Conservation (phyloP, 2,888 invertebrate species). For the Gortyna flavago region DNA sequence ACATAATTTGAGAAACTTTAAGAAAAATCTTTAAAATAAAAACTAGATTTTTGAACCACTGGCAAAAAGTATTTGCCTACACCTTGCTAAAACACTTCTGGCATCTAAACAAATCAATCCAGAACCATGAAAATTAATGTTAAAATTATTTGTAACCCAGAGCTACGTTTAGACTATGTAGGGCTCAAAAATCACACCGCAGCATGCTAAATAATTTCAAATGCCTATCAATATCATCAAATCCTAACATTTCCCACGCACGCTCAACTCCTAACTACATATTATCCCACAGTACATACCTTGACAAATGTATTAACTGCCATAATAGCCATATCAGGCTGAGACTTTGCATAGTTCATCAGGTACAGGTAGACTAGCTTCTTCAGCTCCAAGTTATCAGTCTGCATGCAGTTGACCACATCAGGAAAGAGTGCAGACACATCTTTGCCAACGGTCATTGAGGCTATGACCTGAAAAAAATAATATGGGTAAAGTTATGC, state of each 20-base stretch:
- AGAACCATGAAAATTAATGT: neutral
- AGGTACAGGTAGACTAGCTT: slow-evolving; percentile 99
- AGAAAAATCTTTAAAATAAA: neutral
- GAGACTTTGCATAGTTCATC: slow-evolving; percentile 99
- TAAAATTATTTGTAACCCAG: neutral
- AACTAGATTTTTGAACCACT: neutral
- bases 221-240: neutral
- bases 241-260: slow-evolving; percentile 47
- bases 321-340: slow-evolving; percentile 99
- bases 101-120: neutral
- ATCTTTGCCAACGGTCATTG: slow-evolving; percentile 99
- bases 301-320: slow-evolving; percentile 99
- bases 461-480: slow-evolving; percentile 96
- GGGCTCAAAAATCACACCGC: neutral
- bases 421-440: slow-evolving; percentile 99
- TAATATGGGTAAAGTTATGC: neutral
- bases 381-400: slow-evolving; percentile 99
- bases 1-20: neutral
- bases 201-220: neutral
- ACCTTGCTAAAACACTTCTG: too few relatives aligned
- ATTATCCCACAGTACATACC: slow-evolving; percentile 89
- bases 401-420: slow-evolving; percentile 99
- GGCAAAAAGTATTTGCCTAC: neutral
- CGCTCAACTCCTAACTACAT: slow-evolving; percentile 26
- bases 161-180: neutral